Conservation (phyloP, 2,797 vertebrate species). For the Hybognathus amarus region DNA sequence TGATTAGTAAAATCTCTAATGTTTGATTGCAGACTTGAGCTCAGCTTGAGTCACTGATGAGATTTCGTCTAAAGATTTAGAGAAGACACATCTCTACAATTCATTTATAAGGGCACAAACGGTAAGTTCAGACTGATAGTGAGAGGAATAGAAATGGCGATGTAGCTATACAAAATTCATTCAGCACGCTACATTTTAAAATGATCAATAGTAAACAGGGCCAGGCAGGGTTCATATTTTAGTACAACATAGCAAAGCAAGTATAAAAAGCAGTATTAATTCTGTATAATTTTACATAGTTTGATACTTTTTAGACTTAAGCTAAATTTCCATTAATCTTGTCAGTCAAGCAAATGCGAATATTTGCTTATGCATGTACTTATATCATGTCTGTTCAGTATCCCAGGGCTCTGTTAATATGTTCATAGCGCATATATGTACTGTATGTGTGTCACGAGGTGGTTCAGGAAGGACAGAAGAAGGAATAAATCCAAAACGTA, state of each 20-base stretch:
- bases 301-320: not conserved
- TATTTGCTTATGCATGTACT: not conserved
- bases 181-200: not conserved
- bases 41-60: not conserved
- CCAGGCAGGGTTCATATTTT: not conserved
- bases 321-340: not conserved
- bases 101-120: not conserved
- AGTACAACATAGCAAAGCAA: not conserved
- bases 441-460: not conserved
- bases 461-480: too few relatives aligned
- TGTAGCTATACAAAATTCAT: conserved; percentile 3
- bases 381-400: not conserved
- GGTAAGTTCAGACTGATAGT: conserved; percentile 11
- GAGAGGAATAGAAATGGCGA: not conserved
- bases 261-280: not conserved
- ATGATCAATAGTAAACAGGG: conserved; percentile 6
- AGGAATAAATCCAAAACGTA: too few relatives aligned
- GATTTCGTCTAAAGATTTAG: not conserved
- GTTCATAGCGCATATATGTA: not conserved
- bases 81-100: not conserved
- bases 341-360: not conserved
- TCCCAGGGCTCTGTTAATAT: not conserved
- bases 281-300: not conserved
- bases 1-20: not conserved
- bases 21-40: conserved; percentile 7